Evolutionary conservation across 1,140 invertebrate species (phyloP), one percentile per base, ranked within the genome.

Genomic region (Hesperophylax magnus): DNA sequence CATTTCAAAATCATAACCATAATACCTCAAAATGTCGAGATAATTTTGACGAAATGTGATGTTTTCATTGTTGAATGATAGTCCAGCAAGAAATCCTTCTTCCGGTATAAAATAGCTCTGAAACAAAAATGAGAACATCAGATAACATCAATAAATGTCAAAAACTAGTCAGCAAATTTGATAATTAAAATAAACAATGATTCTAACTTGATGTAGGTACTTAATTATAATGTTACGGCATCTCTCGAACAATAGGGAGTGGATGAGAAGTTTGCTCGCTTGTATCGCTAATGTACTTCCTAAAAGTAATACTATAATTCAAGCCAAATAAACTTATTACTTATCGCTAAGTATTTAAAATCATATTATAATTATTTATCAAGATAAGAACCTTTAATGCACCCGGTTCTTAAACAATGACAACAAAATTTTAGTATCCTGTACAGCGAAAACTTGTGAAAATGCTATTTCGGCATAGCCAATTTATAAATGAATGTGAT

Each of bases 71-170:
- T 94, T 96, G 22, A 96, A 87, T 3, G 94, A 94, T 69, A 96
- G 86, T 1, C 95, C 95, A 8, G 94, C 94, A 0, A 96, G 88
- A 77, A 96, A 96, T 27, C 95, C 95, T 85, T 96, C 94, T 81
- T 93, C 92, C 1, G 94, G 93, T 78, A 94, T 94, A 75, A 96
- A 94, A 86, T 96, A 96, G 34, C 93, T 95, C 95, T 96, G 89
- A 91, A 88, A 78, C 34, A 79, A 71, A 77, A 61, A 77, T 58
- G 15, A 82, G 5, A 77, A 47, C 69, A 34, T 24, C 0, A 47
- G 39, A 47, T 47, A 47, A 47, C 9, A 47, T 47, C 39, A 14
- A 11, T 52, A 72, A 63, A 81, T 79, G 18, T 18, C 47, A 3
- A 72, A 72, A 67, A 72, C 1, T 72, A 53, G 9, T 20, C 34